Base-by-base conservation (phyloP, 2,113 vertebrate genomes). In the Isurus oxyrinchus region DNA sequence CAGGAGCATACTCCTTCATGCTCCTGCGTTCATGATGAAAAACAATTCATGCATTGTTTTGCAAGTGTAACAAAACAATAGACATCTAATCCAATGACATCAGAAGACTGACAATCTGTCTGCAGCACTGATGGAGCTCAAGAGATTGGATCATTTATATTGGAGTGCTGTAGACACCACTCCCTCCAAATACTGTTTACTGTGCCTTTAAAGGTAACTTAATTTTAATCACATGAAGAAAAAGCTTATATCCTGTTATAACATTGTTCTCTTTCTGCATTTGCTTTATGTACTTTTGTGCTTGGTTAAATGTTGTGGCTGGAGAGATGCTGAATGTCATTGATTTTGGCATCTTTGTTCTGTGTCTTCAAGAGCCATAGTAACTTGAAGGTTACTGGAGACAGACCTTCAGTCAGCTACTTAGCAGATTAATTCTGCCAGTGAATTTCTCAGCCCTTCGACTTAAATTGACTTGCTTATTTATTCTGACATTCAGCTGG, bases 401-500 rank as follows among this genome's bases (percentile, higher is more conserved):
- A 90, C 23, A 5, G 49, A 57, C 27, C 53, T 90, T 90, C 44
- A 90, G 31, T 90, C 87, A 40, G 49, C 40, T 31, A 55, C 14
- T 72, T 79, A 79, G n/a, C 31, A 44, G 63, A 90, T 90, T 90
- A 90, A 57, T 90, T 90, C 87, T 90, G 53, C 27, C 63, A 69
- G n/a, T 11, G 5, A n/a, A 25, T 96, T 81, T 91, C 67, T 93
- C 23, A 53, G 81, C 40, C 61, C 61, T 91, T 91, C 0, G 16
- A 57, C 67, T 49, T 55, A 55, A 53, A 35, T 81, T 49, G 44
- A 19, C 27, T n/a, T 23, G 53, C n/a, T n/a, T 59, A 72, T 61
- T 13, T 87, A 91, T 19, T 23, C 63, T 96, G 96, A 96, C 96
- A 96, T 96, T 96, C 97, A 96, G 96, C 96, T 97, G 96, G 97